These are phyloP conservation scores for Pipra filicauda DNA, from an alignment of 2,113 vertebrate genomes.

Conservation along the genomic window DNA sequence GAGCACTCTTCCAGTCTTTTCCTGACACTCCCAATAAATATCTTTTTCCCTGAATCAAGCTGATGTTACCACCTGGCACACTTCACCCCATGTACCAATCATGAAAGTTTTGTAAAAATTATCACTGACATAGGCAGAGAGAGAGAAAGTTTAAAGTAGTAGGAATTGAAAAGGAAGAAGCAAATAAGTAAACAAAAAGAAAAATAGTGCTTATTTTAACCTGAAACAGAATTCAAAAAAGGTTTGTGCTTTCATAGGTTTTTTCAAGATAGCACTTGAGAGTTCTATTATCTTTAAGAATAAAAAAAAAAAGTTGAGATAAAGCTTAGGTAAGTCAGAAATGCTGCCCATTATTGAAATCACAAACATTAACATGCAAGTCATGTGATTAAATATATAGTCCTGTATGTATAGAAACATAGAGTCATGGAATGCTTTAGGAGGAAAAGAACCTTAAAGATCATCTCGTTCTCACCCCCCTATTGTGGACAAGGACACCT, in stretches of 20 bases:
- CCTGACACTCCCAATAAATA: not conserved
- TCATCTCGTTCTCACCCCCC: accelerated
- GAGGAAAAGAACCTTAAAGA: not conserved
- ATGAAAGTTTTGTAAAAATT: not conserved
- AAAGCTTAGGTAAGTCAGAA: not conserved
- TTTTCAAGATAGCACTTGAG: not conserved
- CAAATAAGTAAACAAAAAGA: not conserved
- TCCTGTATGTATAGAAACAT: accelerated
- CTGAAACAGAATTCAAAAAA: not conserved
- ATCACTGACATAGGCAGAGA: not conserved
- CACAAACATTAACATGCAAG: not conserved
- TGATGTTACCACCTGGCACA: not conserved
- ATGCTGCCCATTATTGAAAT: not conserved
- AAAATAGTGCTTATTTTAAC: not conserved
- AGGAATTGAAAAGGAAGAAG: not conserved
- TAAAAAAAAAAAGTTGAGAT: not conserved
- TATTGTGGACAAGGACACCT: not conserved
- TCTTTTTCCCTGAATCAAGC: not conserved
- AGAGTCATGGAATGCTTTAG: not conserved
- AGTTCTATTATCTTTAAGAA: not conserved
- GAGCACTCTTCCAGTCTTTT: not conserved
- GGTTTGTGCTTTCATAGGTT: not conserved
- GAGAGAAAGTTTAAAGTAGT: not conserved
- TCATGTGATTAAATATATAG: not conserved
- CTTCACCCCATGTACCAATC: not conserved